Conservation (phyloP, 2,113 vertebrate genomes). For the Rhadina sibilatrix region DNA sequence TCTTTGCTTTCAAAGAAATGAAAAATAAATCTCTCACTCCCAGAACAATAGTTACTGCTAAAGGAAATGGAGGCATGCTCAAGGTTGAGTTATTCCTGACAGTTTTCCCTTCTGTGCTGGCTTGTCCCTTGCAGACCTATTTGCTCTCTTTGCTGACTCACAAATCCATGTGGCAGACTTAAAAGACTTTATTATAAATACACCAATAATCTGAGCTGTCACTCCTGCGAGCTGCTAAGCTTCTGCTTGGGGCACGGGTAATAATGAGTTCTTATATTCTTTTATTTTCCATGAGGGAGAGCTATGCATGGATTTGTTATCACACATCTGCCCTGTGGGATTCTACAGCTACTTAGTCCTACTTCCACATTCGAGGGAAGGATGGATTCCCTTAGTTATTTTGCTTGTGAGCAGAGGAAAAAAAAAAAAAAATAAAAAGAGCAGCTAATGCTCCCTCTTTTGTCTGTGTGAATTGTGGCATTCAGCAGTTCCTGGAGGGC, state of each 20-base stretch:
- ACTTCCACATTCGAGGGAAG: neutral
- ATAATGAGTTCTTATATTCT: neutral
- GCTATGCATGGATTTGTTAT: neutral
- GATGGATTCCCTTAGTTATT: neutral
- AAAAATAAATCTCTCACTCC: neutral
- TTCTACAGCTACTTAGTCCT: conserved; percentile 10
- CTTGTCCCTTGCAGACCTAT: neutral
- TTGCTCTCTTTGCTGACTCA: conserved; percentile 48
- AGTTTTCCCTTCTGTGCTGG: neutral
- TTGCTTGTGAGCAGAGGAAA: neutral
- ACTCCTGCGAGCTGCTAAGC: conserved; percentile 6
- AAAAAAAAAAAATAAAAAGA: neutral
- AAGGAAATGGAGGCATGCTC: neutral
- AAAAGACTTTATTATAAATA: conserved; percentile 64
- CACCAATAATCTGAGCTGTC: conserved; percentile 48
- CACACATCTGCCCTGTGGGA: neutral
- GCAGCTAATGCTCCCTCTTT: neutral
- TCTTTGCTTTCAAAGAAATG: neutral
- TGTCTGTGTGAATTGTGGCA: neutral
- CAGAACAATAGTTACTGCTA: neutral
- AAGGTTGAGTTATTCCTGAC: neutral
- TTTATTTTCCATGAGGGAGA: conserved; percentile 32
- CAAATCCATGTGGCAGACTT: conserved; percentile 47
- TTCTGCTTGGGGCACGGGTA: neutral
- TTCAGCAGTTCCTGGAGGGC: neutral